Conservation (phyloP, 2,113 vertebrate species). For the Charina bottae region DNA sequence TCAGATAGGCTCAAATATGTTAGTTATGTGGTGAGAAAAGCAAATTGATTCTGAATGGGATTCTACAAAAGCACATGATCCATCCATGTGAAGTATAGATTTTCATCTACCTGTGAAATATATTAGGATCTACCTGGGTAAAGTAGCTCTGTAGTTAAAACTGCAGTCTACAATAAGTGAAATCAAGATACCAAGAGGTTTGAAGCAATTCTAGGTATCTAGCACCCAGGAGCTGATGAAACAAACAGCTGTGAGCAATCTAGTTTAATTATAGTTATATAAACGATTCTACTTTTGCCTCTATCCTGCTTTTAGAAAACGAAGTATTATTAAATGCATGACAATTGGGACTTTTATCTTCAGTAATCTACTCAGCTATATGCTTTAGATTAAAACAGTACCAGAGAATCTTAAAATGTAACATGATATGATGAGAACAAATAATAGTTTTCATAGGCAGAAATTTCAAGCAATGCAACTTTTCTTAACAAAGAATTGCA, state of each 20-base stretch:
- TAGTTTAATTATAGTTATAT: neutral
- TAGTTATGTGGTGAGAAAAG: neutral
- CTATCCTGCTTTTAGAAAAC: conserved; percentile 20
- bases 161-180: neutral
- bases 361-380: neutral
- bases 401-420: neutral
- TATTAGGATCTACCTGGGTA: neutral
- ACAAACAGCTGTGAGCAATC: neutral
- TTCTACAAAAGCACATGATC: neutral
- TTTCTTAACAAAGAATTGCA: too few relatives aligned
- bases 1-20: neutral
- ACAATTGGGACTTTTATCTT: conserved; percentile 11
- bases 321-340: neutral
- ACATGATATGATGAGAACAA: rapidly evolving
- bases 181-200: neutral
- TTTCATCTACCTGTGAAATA: neutral
- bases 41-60: neutral
- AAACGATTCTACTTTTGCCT: neutral
- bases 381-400: neutral
- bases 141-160: neutral
- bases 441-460: neutral
- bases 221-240: neutral
- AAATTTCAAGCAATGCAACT: neutral
- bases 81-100: neutral
- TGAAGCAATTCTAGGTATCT: neutral